Evolutionary conservation across 1,140 invertebrate genomes (phyloP), one percentile per base, ranked within the genome.

Genomic region (Aphaenogaster ashmeadi): DNA sequence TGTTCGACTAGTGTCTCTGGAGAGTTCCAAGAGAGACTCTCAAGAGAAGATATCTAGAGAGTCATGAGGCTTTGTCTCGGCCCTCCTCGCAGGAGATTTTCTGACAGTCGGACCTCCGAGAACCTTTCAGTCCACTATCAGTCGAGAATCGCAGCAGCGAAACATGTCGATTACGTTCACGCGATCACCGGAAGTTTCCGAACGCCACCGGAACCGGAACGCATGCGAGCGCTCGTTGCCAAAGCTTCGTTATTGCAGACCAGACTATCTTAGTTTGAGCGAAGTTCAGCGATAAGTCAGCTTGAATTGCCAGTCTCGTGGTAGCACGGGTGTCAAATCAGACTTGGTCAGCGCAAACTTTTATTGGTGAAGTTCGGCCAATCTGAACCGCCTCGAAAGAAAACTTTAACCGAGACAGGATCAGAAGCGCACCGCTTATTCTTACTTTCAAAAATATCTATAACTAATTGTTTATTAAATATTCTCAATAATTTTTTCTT

Each of bases 121-220:
- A 38, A 47, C 6, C 47, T 44, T 75, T 67, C 58, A 44, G 21
- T 11, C 2, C 27, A 11, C 58, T 69, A 79, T 67, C 77, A 15
- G 38, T 15, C 67, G 18, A 21, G 38, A 66, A 74, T 86, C 62
- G 11, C 41, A 38, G 41, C 41, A 7, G 41, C 52, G 58, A 11
- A 38, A n/a, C 27, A n/a, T 52, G 44, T 77, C 71, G 52, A 88
- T 88, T 86, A 88, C 4, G 36, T 86, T 88, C 87, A 88, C 81
- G 81, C 87, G 54, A 88, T 71, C 71, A n/a, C 60, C 47, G 71
- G 50, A 66, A 86, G 58, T 88, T 77, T 54, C 47, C 58, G 47
- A 74, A 71, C 21, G 21, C 36, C 33, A 38, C 44, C 15, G 50
- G 13, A 38, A 60, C 58, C 44, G n/a, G 52, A 64, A 77, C 33